These are phyloP conservation scores for Leptinotarsa texana DNA, from an alignment of 1,140 invertebrate genomes.

Conservation along the genomic window DNA sequence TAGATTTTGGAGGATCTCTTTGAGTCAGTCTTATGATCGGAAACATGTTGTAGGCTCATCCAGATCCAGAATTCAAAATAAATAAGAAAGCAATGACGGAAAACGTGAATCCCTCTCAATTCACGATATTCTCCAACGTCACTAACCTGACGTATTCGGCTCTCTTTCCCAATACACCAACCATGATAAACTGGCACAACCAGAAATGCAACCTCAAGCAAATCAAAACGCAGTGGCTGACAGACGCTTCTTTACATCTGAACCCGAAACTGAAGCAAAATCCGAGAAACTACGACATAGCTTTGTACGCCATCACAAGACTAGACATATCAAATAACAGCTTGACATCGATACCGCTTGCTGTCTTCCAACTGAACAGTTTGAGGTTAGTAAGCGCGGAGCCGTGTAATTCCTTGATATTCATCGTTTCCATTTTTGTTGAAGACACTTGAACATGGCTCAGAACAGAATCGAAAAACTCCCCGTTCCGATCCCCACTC, in stretches of 20 bases:
- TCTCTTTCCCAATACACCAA: conserved; percentile 82
- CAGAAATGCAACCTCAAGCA: conserved; percentile 72
- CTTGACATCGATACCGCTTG: conserved; percentile 76
- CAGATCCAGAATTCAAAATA: conserved; percentile 84
- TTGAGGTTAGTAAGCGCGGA: conserved; percentile 49
- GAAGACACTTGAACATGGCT: conserved; percentile 77
- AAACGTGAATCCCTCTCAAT: conserved; percentile 61
- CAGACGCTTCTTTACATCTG: conserved; percentile 79
- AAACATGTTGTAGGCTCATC: conserved; percentile 62
- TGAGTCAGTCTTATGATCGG: no score
- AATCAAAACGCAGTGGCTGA: conserved; percentile 81
- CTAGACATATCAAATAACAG: conserved; percentile 93
- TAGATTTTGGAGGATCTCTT: no score
- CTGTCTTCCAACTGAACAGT: conserved; percentile 83
- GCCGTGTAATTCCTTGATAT: not conserved
- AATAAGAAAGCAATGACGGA: conserved; percentile 84
- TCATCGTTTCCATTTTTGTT: not conserved
- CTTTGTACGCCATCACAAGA: conserved; percentile 87
- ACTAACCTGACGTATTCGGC: conserved; percentile 76
- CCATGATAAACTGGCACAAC: conserved; percentile 95
- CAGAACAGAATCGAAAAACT: conserved; percentile 84
- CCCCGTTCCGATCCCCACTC: conserved; percentile 57
- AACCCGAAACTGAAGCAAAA: conserved; percentile 80
- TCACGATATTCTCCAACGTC: conserved; percentile 62
- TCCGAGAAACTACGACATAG: conserved; percentile 70